Conservation (phyloP, 2,113 vertebrate genomes). For the Pterocles burchelli region DNA sequence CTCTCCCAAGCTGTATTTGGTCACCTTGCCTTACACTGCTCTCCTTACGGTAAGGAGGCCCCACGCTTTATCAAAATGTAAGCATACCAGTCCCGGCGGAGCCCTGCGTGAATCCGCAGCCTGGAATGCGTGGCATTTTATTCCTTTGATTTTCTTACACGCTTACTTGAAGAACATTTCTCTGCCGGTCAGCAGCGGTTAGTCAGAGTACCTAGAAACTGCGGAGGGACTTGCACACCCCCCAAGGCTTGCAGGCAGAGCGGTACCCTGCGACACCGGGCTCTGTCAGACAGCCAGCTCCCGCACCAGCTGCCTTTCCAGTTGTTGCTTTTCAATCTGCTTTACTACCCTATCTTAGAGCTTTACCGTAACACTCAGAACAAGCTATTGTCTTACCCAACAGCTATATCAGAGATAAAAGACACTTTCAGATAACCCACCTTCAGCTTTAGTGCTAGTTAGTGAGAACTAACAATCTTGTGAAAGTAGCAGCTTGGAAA, state of each 20-base stretch:
- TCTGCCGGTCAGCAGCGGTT: neutral
- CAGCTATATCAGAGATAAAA: neutral
- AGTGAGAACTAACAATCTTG: neutral
- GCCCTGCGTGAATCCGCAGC: slow-evolving; percentile 1
- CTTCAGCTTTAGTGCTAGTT: neutral
- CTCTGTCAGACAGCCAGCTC: neutral
- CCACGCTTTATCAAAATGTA: slow-evolving; percentile 7
- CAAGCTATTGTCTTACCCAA: neutral
- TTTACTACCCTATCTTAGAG: neutral
- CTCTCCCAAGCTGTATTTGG: neutral
- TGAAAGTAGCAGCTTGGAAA: neutral
- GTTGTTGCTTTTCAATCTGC: slow-evolving; percentile 52
- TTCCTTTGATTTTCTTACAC: neutral
- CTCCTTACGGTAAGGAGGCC: neutral
- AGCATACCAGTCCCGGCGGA: neutral
- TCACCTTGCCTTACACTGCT: neutral
- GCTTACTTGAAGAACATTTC: neutral
- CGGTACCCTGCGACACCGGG: neutral
- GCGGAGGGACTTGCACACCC: neutral
- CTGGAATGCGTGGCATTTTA: slow-evolving; percentile 53
- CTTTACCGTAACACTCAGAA: neutral
- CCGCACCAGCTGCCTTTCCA: slow-evolving; percentile 22
- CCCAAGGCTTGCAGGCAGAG: neutral
- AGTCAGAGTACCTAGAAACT: neutral
- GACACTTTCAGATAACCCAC: neutral